A percentile compares a stretch with the other conserved stretches of the same genome.
Conservation (phyloP, 2,113 vertebrate species). For the Phalacrocorax aristotelis region DNA sequence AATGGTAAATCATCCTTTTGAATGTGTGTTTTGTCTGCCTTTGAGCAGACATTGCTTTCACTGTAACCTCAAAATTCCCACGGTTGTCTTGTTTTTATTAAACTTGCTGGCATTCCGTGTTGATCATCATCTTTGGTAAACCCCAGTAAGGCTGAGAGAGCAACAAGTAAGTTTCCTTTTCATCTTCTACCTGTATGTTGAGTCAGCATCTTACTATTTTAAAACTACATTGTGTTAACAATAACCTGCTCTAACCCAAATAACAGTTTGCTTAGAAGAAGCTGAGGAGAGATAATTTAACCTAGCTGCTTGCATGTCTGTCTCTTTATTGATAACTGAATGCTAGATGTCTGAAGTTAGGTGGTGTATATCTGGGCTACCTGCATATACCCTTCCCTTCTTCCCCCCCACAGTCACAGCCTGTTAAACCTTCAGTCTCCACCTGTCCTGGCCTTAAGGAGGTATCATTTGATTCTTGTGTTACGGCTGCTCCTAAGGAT, state of each 20-base stretch:
- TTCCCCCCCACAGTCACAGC: background rate
- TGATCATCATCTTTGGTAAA: background rate
- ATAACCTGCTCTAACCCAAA: background rate
- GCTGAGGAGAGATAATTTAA: background rate
- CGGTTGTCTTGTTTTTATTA: background rate
- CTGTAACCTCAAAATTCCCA: background rate
- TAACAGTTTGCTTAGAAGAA: background rate
- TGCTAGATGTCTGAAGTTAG: background rate
- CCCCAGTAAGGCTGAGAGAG: background rate
- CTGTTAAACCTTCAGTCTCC: background rate
- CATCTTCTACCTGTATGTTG: background rate
- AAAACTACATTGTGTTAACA: background rate
- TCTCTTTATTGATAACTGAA: background rate
- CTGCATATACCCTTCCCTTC: background rate
- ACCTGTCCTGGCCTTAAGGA: background rate
- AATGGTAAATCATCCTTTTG: background rate
- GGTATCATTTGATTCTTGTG: background rate
- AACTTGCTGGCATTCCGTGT: background rate
- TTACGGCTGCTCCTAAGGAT: background rate
- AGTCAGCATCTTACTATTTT: conserved; percentile 6
- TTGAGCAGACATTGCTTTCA: background rate
- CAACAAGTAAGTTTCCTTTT: conserved; percentile 7
- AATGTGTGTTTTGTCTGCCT: background rate
- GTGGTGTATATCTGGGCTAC: background rate
- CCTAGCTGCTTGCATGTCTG: background rate